phyloP scores from a whole-genome alignment of 1,140 invertebrate species.

The Neotoxoptera formosana region DNA sequence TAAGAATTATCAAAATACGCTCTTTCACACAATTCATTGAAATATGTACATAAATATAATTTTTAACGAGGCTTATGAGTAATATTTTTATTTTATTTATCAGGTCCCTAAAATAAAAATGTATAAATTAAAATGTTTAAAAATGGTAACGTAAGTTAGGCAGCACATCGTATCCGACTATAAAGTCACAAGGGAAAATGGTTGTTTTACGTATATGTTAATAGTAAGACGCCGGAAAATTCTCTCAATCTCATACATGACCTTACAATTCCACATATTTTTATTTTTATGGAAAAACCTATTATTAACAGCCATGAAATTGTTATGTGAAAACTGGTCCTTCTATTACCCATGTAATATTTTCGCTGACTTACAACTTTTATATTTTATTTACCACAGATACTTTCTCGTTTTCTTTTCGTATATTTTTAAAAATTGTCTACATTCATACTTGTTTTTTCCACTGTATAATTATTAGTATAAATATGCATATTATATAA shows the following conservation, averaged over 20 bases:
- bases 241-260: neutral
- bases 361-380: neutral
- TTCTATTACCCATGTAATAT: neutral
- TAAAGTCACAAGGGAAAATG: neutral
- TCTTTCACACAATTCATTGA: neutral
- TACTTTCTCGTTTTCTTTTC: neutral
- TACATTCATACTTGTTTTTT: neutral
- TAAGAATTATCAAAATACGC: no score
- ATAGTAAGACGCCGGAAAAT: neutral
- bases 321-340: slow-evolving; percentile 4
- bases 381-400: neutral
- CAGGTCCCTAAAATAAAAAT: neutral
- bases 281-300: slow-evolving; percentile 1
- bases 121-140: slow-evolving; percentile 22
- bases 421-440: neutral
- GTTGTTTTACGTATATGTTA: neutral
- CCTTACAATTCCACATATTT: neutral
- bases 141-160: neutral
- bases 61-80: neutral
- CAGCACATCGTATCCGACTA: neutral
- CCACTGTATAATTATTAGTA: neutral
- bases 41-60: neutral
- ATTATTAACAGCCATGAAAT: neutral
- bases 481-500: neutral
- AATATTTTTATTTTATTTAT: neutral